Conservation (phyloP, 2,797 vertebrate species). For the Streptopelia turtur region DNA sequence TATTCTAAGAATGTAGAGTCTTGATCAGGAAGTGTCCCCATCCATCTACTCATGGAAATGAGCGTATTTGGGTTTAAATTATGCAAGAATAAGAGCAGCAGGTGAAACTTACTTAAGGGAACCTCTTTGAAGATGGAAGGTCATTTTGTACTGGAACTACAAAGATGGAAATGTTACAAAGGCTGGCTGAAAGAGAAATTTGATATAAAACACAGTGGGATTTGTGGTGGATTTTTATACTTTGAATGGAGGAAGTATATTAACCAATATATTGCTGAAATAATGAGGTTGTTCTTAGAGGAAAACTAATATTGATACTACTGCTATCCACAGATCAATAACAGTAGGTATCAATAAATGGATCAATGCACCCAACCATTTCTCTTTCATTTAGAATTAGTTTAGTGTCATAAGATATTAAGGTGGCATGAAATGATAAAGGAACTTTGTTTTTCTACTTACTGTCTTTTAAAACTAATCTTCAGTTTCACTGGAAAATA, state of each 20-base stretch:
- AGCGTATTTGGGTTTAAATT: background rate
- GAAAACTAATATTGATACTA: background rate
- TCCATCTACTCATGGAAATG: background rate
- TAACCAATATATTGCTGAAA: background rate
- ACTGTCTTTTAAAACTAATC: background rate
- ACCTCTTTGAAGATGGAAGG: background rate
- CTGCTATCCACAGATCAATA: background rate
- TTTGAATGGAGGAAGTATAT: background rate
- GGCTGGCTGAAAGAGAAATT: background rate
- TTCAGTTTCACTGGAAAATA: background rate
- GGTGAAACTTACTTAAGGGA: background rate
- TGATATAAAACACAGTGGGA: background rate
- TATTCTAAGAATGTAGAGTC: background rate
- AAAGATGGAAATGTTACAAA: background rate
- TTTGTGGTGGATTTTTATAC: background rate
- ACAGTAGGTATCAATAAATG: background rate
- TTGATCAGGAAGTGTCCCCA: background rate
- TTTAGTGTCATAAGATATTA: background rate
- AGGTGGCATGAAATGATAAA: background rate
- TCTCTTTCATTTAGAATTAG: background rate
- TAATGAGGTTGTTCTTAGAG: background rate
- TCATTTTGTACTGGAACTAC: background rate
- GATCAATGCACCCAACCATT: background rate
- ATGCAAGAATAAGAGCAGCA: background rate
- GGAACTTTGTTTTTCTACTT: background rate